Percentiles rank a stretch among this genome's conserved stretches.
phyloP scores from a whole-genome alignment of 2,113 vertebrate species.

The Xerus inauris region DNA sequence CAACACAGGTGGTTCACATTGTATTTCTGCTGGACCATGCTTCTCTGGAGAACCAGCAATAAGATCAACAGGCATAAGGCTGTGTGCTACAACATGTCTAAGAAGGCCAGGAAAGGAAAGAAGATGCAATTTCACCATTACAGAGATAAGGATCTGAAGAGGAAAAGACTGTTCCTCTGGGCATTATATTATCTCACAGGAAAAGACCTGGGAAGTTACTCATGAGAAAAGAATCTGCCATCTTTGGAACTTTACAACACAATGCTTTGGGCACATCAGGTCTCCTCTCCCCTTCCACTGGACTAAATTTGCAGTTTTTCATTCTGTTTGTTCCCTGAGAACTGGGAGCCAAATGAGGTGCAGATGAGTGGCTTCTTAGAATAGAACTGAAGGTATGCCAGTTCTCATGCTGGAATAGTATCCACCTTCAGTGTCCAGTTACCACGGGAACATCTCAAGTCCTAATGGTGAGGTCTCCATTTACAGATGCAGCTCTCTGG shows the following conservation, averaged over 20 bases:
- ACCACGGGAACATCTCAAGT: background rate
- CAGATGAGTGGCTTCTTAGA: conserved; percentile 50
- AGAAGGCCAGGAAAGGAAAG: background rate
- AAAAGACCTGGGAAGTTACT: background rate
- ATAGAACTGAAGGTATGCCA: background rate
- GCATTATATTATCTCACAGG: conserved; percentile 42
- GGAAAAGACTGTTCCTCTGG: background rate
- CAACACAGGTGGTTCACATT: background rate
- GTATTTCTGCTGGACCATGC: background rate
- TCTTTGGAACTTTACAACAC: background rate
- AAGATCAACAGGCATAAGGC: background rate
- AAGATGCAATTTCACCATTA: background rate
- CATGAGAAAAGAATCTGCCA: conserved; percentile 46
- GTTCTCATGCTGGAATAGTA: conserved; percentile 40
- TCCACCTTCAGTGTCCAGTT: background rate
- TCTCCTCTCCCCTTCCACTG: background rate
- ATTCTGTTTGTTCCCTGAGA: conserved; percentile 29
- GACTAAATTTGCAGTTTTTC: conserved; percentile 23
- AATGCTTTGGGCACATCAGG: conserved; percentile 25
- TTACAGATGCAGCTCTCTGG: background rate
- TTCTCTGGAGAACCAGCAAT: background rate
- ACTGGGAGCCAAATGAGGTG: background rate
- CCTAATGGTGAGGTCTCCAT: background rate
- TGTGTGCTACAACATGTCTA: background rate
- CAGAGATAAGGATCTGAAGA: conserved; percentile 56